Evolutionary conservation across 2,797 vertebrate genomes (phyloP).

Genomic region (Hyperoplus immaculatus): DNA sequence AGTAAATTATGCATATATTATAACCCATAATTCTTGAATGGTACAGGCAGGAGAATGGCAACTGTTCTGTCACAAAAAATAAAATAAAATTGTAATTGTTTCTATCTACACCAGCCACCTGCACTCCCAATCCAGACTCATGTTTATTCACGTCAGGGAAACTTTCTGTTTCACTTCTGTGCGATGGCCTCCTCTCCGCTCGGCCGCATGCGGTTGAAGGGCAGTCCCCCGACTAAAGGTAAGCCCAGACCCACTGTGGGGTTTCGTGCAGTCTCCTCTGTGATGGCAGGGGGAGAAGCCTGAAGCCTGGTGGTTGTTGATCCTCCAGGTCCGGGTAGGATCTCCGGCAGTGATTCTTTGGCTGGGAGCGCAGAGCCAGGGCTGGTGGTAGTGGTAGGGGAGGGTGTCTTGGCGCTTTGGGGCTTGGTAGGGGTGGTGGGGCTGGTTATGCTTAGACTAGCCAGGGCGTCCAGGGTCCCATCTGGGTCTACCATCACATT

Average conservation of each 20-base stretch:
- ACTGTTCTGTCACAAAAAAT: neutral
- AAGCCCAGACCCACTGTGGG: slow-evolving; percentile 72
- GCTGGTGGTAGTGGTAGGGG: slow-evolving; percentile 70
- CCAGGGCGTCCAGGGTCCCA: slow-evolving; percentile 94
- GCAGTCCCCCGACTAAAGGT: slow-evolving; percentile 78
- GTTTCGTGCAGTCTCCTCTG: slow-evolving; percentile 82
- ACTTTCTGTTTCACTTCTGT: slow-evolving; percentile 86
- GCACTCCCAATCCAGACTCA: slow-evolving; percentile 32
- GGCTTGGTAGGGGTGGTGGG: slow-evolving; percentile 85
- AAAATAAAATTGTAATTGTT: too few relatives aligned
- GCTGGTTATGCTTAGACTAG: slow-evolving; percentile 89
- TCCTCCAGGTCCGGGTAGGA: slow-evolving; percentile 74
- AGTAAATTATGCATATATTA: slow-evolving; percentile 30
- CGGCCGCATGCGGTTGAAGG: slow-evolving; percentile 91
- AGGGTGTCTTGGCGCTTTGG: slow-evolving; percentile 49
- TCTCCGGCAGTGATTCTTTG: slow-evolving; percentile 74
- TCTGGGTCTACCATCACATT: slow-evolving; percentile 99
- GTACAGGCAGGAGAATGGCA: slow-evolving; percentile 36
- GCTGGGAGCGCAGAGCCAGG: slow-evolving; percentile 75
- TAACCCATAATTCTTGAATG: slow-evolving; percentile 31
- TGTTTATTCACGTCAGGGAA: slow-evolving; percentile 47
- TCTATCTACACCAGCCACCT: slow-evolving; percentile 1
- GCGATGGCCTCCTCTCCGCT: slow-evolving; percentile 91
- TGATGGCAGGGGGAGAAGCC: slow-evolving; percentile 60
- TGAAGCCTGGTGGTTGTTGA: slow-evolving; percentile 71